A percentile compares a stretch with the other conserved stretches of the same genome.
Evolutionary conservation across 2,797 vertebrate genomes (phyloP).

Genomic region (Psittacula echo): DNA sequence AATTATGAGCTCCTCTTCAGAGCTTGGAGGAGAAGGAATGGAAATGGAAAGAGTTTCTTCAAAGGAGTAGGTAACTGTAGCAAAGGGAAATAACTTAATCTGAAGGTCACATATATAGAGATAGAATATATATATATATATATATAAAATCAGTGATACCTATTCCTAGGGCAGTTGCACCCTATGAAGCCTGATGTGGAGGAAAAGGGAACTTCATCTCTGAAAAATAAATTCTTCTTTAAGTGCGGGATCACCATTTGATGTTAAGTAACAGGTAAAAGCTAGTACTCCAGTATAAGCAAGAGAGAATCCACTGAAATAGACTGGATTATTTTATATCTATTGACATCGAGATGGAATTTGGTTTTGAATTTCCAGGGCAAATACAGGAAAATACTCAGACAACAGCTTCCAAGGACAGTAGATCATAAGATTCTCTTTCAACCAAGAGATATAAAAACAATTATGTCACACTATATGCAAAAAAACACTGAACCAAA

Average conservation of each 20-base stretch:
- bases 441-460: neutral
- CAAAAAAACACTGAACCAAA: neutral
- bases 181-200: neutral
- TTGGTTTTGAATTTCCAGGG: neutral
- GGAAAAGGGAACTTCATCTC: neutral
- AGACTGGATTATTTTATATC: neutral
- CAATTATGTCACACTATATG: neutral
- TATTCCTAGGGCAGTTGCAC: neutral
- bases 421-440: neutral
- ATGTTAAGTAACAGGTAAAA: neutral
- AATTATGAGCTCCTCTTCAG: neutral
- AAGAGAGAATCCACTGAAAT: neutral
- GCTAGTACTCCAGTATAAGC: neutral
- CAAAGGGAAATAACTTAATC: neutral
- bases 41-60: neutral
- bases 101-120: neutral
- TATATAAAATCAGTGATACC: neutral
- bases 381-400: neutral
- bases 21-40: neutral
- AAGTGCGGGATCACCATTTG: neutral
- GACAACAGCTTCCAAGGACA: neutral
- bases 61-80: neutral
- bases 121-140: neutral
- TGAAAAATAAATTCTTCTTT: neutral
- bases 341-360: neutral